phyloP scores from a whole-genome alignment of 2,888 invertebrate species.

The Metallyticus violacea region DNA sequence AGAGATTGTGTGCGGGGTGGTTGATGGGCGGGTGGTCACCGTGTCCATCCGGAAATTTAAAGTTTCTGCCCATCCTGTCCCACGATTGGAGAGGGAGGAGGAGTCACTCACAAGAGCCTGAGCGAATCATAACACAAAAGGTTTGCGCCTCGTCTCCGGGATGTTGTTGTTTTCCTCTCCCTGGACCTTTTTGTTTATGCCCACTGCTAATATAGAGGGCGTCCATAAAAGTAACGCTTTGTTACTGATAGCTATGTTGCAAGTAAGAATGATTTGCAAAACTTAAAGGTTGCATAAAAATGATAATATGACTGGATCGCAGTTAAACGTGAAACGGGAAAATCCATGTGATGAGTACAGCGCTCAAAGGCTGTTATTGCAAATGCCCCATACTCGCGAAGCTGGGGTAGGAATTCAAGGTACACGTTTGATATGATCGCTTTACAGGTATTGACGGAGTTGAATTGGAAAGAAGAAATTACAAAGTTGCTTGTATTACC shows the following conservation, averaged over 20 bases:
- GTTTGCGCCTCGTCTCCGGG: neutral
- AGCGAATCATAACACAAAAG: conserved; percentile 8
- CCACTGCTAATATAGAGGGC: neutral
- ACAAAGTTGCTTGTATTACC: no score
- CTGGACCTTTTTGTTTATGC: neutral
- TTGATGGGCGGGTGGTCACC: neutral
- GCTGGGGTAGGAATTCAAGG: no score
- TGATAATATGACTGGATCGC: no score
- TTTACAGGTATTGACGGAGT: no score
- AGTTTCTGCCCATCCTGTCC: conserved; percentile 21
- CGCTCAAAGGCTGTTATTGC: no score
- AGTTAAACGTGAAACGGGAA: no score
- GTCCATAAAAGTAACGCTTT: neutral
- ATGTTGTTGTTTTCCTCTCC: neutral
- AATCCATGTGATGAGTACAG: no score
- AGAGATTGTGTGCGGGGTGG: neutral
- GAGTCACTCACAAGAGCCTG: conserved; percentile 4
- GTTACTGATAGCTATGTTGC: neutral
- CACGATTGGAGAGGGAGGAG: conserved; percentile 9
- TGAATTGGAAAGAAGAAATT: no score
- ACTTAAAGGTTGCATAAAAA: no score
- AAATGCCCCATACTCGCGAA: no score
- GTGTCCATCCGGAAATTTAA: neutral
- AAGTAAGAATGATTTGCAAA: no score
- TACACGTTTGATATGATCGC: no score